Evolutionary conservation across 2,113 vertebrate genomes (phyloP).

Genomic region (Galeopterus variegatus): DNA sequence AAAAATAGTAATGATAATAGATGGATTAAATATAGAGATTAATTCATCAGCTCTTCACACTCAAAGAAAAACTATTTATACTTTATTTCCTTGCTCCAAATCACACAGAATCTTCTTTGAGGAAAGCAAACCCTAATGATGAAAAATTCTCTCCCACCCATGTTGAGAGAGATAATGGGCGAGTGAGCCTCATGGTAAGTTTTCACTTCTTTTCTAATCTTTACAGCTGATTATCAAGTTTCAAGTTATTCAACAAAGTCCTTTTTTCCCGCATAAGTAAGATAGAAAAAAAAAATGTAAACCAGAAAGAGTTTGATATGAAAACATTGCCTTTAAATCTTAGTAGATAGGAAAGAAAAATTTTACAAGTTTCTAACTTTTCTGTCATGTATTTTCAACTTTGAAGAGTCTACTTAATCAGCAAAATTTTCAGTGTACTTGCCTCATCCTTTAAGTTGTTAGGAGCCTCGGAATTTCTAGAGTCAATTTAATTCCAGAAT

Average conservation of each 20-base stretch:
- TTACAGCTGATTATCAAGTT: background rate
- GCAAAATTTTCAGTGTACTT: background rate
- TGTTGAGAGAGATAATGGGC: background rate
- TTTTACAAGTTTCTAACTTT: background rate
- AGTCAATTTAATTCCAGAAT: constrained; percentile 47
- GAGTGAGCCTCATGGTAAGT: background rate
- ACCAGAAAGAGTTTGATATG: background rate
- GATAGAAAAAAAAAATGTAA: background rate
- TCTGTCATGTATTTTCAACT: background rate
- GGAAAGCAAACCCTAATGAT: background rate
- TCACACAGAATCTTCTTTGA: background rate
- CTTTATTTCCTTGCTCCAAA: background rate
- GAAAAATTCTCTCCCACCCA: background rate
- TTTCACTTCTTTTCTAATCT: background rate
- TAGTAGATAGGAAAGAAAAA: background rate
- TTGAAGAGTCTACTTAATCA: background rate
- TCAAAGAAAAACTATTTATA: background rate
- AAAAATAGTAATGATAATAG: background rate
- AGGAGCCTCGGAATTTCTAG: background rate
- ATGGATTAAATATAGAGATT: background rate
- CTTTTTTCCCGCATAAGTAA: background rate
- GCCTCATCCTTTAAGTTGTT: background rate
- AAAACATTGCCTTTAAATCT: constrained; percentile 15
- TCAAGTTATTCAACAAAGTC: constrained; percentile 17
- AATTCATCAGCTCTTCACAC: background rate